phyloP scores from a whole-genome alignment of 2,797 vertebrate genomes.

The Morus bassanus region DNA sequence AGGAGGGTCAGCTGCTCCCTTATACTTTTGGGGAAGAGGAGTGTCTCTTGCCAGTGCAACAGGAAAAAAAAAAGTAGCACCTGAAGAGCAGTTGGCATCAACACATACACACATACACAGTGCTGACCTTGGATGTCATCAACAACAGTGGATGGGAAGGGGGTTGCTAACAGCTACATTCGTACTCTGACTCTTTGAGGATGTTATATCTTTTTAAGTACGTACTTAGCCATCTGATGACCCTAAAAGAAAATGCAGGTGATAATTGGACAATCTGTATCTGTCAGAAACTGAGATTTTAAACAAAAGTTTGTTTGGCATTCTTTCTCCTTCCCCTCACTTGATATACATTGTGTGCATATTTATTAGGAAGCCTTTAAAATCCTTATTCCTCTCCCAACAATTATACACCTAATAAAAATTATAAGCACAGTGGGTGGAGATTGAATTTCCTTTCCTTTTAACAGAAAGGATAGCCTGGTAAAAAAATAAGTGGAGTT shows the following conservation, averaged over 20 bases:
- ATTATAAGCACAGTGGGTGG: constrained; percentile 1
- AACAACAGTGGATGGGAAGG: not conserved
- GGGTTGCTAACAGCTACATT: not conserved
- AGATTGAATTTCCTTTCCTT: constrained; percentile 32
- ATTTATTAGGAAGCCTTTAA: constrained; percentile 5
- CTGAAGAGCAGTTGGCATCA: not conserved
- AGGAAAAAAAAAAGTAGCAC: not conserved
- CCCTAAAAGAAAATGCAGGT: not conserved
- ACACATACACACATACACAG: not conserved
- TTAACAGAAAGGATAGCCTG: constrained; percentile 30
- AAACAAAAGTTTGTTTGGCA: not conserved
- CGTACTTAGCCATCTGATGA: not conserved
- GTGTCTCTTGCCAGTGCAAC: not conserved
- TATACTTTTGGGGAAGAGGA: not conserved
- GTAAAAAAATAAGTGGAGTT: constrained; percentile 25
- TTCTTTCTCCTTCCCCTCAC: not conserved
- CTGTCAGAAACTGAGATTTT: not conserved
- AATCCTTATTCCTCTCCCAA: not conserved
- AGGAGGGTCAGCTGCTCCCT: not conserved
- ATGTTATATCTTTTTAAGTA: constrained; percentile 19
- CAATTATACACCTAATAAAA: constrained; percentile 25
- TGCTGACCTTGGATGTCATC: not conserved
- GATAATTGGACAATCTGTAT: not conserved
- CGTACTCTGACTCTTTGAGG: not conserved
- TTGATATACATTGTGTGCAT: not conserved